Evolutionary conservation across 2,113 vertebrate genomes (phyloP).

Genomic region (western clawed frog (Xenopus tropicalis)): DNA sequence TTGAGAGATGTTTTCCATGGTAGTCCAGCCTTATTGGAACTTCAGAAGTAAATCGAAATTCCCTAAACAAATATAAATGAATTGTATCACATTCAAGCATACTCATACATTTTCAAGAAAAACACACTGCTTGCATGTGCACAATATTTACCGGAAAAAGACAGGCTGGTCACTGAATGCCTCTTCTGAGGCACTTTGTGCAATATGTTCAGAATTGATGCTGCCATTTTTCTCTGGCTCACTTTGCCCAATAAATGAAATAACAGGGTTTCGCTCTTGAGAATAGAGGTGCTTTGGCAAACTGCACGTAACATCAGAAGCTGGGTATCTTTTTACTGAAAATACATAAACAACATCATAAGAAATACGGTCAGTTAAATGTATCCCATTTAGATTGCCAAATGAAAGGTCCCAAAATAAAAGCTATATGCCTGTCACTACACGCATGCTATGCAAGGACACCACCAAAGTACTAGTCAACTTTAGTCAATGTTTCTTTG

Average conservation of each 20-base stretch:
- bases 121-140: neutral
- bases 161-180: constrained; percentile 84
- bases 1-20: constrained; percentile 92
- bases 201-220: constrained; percentile 54
- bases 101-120: too few relatives aligned
- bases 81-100: too few relatives aligned
- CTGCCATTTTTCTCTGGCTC: constrained; percentile 65
- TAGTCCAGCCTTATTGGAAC: constrained; percentile 96
- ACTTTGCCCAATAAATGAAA: constrained; percentile 83
- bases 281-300: constrained; percentile 75
- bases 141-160: constrained; percentile 83
- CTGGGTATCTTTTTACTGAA: constrained; percentile 70
- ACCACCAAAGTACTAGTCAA: too few relatives aligned
- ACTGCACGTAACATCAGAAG: constrained; percentile 82
- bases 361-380: neutral
- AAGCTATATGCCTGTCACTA: too few relatives aligned
- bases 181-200: constrained; percentile 56
- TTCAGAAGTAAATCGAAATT: constrained; percentile 94
- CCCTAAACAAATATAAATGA: constrained; percentile 61
- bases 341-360: constrained; percentile 1
- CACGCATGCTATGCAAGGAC: too few relatives aligned
- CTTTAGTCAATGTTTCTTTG: too few relatives aligned
- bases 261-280: constrained; percentile 81
- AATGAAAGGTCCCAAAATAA: too few relatives aligned
- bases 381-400: neutral